These are phyloP conservation scores for Cydia amplana DNA, from an alignment of 1,140 invertebrate species.

Conservation along the genomic window DNA sequence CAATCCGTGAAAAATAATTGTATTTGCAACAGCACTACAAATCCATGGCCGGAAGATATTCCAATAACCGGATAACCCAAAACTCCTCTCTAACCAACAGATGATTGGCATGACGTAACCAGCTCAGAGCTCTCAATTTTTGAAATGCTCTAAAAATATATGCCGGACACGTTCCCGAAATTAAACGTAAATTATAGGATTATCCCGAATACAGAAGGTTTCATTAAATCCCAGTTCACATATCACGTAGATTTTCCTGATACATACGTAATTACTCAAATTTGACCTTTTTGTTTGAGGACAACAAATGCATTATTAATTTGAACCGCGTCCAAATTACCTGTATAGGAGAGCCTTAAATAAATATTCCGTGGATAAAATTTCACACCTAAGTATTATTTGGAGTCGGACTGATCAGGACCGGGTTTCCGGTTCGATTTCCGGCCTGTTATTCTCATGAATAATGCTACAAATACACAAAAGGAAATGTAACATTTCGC, in stretches of 20 bases:
- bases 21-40: neutral
- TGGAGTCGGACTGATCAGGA: constrained; percentile 36
- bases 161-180: neutral
- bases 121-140: neutral
- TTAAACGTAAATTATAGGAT: neutral
- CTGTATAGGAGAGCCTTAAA: neutral
- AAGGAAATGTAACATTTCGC: constrained; percentile 41
- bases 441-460: constrained; percentile 44
- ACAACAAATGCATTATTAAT: neutral
- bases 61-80: neutral
- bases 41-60: neutral
- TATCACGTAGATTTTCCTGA: constrained; percentile 1
- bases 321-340: neutral
- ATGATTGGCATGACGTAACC: neutral
- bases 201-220: neutral
- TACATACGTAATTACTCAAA: neutral
- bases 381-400: constrained; percentile 14
- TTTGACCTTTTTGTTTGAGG: neutral
- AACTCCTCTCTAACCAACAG: neutral
- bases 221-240: constrained; percentile 3
- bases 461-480: constrained; percentile 36
- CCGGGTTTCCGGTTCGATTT: constrained; percentile 40
- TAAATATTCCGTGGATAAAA: neutral
- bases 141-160: neutral
- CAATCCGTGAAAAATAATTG: neutral